Evolutionary conservation across 2,113 vertebrate species (phyloP).

Genomic region (Heloderma charlesbogerti): DNA sequence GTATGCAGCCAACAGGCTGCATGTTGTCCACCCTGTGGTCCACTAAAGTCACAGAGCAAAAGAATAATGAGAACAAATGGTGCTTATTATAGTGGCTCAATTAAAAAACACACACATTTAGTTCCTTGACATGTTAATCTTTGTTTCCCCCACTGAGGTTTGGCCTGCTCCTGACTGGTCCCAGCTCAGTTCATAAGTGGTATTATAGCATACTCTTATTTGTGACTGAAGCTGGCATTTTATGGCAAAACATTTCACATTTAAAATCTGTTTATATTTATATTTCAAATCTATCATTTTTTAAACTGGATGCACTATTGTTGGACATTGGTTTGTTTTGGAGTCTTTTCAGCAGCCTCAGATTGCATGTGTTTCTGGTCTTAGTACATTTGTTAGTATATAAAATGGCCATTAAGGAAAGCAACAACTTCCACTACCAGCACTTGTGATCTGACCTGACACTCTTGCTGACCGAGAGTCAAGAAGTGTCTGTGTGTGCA

Average conservation of each 20-base stretch:
- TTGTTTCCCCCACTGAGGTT: not conserved
- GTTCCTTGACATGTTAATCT: not conserved
- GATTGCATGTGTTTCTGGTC: not conserved
- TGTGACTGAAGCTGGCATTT: no score
- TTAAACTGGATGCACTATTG: no score
- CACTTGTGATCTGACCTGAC: not conserved
- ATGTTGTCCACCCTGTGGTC: no score
- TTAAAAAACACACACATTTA: not conserved
- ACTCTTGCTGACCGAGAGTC: not conserved
- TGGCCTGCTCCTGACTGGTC: no score
- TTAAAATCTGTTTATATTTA: no score
- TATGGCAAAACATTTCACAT: no score
- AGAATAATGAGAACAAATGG: not conserved
- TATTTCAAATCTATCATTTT: no score
- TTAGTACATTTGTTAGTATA: not conserved
- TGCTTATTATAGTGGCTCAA: not conserved
- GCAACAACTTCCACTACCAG: not conserved
- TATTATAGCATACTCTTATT: no score
- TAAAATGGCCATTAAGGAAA: not conserved
- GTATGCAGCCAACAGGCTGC: no score
- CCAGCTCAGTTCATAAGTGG: no score
- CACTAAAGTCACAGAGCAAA: not conserved
- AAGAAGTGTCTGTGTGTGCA: not conserved
- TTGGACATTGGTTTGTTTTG: no score
- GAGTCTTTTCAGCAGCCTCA: not conserved